Conservation (phyloP, 2,797 vertebrate species). For the Gallirallus australis region DNA sequence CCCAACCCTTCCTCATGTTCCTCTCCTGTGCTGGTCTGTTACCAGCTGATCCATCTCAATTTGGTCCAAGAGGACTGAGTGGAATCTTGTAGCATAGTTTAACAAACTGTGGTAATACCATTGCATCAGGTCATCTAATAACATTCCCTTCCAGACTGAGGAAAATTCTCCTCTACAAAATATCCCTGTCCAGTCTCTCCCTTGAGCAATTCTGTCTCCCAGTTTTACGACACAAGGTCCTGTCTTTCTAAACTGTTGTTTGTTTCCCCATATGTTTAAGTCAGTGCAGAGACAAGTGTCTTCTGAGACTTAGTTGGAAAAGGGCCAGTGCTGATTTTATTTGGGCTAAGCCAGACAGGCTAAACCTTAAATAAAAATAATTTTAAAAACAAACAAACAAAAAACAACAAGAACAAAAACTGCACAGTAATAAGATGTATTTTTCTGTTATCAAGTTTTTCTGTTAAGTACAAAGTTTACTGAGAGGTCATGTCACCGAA, state of each 20-base stretch:
- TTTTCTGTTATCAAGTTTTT: not conserved
- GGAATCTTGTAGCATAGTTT: not conserved
- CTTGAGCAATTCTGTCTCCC: not conserved
- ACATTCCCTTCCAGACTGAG: not conserved
- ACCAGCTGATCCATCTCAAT: not conserved
- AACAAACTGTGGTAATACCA: accelerated
- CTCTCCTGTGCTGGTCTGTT: not conserved
- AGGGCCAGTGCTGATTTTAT: not conserved
- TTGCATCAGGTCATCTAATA: not conserved
- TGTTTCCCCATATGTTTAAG: not conserved
- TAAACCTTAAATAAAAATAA: not conserved
- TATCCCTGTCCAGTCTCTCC: not conserved
- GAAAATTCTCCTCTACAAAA: not conserved
- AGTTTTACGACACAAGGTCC: not conserved
- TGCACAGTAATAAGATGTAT: not conserved
- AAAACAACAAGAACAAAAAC: no score
- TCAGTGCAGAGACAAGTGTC: not conserved
- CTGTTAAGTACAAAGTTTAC: not conserved
- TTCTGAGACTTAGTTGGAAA: not conserved
- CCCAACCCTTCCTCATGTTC: not conserved
- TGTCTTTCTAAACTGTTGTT: not conserved
- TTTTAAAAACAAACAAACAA: no score
- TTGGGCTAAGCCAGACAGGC: not conserved
- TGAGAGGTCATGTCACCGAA: not conserved
- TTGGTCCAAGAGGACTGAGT: not conserved